phyloP scores from a whole-genome alignment of 2,113 vertebrate species.

The Misgurnus anguillicaudatus region DNA sequence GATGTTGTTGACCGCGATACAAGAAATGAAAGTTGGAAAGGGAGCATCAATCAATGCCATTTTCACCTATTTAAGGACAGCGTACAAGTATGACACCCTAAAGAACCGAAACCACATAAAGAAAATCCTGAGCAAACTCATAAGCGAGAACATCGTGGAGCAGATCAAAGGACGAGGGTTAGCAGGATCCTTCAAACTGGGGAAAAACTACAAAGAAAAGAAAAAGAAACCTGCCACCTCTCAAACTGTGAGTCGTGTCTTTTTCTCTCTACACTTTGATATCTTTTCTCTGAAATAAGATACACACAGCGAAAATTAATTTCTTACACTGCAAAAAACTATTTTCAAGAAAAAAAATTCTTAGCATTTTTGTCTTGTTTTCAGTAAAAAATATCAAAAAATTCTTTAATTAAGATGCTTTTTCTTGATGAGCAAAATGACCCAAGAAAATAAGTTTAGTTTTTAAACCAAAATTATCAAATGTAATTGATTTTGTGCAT shows the following conservation, averaged over 20 bases:
- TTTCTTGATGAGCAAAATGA: too few relatives aligned
- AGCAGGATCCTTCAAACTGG: constrained; percentile 91
- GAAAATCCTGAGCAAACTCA: constrained; percentile 85
- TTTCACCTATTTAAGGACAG: constrained; percentile 87
- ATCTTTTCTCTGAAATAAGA: neutral
- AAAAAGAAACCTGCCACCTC: constrained; percentile 74
- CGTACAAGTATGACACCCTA: constrained; percentile 85
- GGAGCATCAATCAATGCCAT: constrained; percentile 90
- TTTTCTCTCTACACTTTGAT: too few relatives aligned
- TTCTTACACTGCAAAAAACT: too few relatives aligned
- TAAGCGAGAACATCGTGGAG: constrained; percentile 85
- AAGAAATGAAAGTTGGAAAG: constrained; percentile 89
- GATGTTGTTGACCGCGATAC: constrained; percentile 91
- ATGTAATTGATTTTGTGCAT: too few relatives aligned
- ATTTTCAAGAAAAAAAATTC: too few relatives aligned
- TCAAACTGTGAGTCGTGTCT: constrained; percentile 78
- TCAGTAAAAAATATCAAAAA: too few relatives aligned
- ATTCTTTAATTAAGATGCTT: too few relatives aligned
- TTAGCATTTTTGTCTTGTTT: too few relatives aligned
- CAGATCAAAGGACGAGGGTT: constrained; percentile 94
- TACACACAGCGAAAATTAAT: too few relatives aligned
- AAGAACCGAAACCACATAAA: constrained; percentile 88
- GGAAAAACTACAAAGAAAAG: constrained; percentile 91
- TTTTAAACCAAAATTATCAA: too few relatives aligned
- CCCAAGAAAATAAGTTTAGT: too few relatives aligned